These are phyloP conservation scores for Bambusicola thoracicus DNA, from an alignment of 2,113 vertebrate genomes.

Conservation along the genomic window DNA sequence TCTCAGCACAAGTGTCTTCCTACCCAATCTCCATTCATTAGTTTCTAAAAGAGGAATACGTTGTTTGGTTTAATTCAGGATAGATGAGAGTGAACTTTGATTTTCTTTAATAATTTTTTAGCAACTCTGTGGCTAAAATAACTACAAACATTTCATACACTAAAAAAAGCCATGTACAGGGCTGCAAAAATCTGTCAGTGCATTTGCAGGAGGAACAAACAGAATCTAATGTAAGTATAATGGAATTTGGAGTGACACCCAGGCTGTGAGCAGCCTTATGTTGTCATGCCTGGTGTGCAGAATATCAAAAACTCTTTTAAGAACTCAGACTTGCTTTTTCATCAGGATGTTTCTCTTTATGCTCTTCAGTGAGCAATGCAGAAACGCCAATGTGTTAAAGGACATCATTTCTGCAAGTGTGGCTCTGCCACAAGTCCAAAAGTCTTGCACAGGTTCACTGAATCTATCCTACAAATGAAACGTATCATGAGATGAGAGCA, in stretches of 20 bases:
- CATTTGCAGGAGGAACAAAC: conserved; percentile 69
- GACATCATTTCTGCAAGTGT: neutral
- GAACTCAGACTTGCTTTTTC: conserved; percentile 45
- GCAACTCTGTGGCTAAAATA: conserved; percentile 51
- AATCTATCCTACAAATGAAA: neutral
- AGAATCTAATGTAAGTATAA: conserved; percentile 76
- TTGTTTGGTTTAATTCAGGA: conserved; percentile 2
- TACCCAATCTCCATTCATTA: conserved; percentile 6
- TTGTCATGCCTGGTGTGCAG: conserved; percentile 66
- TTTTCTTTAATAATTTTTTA: conserved; percentile 64
- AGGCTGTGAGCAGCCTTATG: conserved; percentile 72
- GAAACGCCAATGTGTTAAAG: neutral
- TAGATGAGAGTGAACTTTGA: conserved; percentile 35
- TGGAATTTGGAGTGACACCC: conserved; percentile 72
- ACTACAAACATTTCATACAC: conserved; percentile 51
- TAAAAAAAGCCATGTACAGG: conserved; percentile 24
- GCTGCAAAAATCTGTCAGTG: conserved; percentile 69
- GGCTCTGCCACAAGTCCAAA: neutral
- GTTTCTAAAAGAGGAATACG: conserved; percentile 8
- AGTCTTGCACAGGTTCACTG: neutral
- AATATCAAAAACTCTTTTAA: conserved; percentile 62
- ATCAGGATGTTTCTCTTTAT: conserved; percentile 43
- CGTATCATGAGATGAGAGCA: neutral
- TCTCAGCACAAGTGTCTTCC: neutral
- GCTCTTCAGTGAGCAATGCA: neutral